Base-by-base conservation (phyloP, 2,797 vertebrate species). In the Siniperca obscura region DNA sequence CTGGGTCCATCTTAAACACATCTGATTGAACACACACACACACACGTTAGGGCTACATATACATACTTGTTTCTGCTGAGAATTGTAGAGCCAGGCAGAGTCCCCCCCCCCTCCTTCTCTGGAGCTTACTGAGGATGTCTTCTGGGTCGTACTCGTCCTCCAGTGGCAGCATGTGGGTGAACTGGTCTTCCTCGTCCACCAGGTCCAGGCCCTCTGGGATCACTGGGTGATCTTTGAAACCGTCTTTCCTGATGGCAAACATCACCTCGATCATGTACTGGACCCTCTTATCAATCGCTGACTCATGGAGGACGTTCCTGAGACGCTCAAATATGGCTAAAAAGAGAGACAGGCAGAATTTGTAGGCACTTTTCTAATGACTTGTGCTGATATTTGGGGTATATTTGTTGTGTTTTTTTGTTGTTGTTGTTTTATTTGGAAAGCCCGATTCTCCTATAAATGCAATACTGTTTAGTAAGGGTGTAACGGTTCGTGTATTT, bases 211-310 rank as follows among this genome's bases (percentile, higher is more conserved):
- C 98, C 0, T 98, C 98, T 3, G 95, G 94, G 84, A 99, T 93
- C 60, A 98, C 88, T 0, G 98, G 98, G 52, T 99, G 98, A 89
- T 99, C 98, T 92, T 99, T 99, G 90, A 99, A 99, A 61, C 98
- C 98, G 81, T 99, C 98, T 81, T 99, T 99, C 68, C 98, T 94
- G 75, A 99, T 98, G 67, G 98, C 98, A 86, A 99, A 99, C 98
- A 99, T 98, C 73, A 99, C 98, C 93, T 99, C 98, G 48, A 99
- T 99, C 98, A 99, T 99, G 93, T 99, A 99, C 90, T 99, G 98
- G 81, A 99, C 97, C 38, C 98, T 97, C 92, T 99, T 99, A 89
- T 99, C 98, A 2, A 99, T 98, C 92, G 98, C 95, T 0, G 98
- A 99, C 88, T 99, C 98, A 0, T 99, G 98, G 11, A 99, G 97